Evolutionary conservation across 2,797 vertebrate species (phyloP).

Genomic region (Coregonus suidteri): DNA sequence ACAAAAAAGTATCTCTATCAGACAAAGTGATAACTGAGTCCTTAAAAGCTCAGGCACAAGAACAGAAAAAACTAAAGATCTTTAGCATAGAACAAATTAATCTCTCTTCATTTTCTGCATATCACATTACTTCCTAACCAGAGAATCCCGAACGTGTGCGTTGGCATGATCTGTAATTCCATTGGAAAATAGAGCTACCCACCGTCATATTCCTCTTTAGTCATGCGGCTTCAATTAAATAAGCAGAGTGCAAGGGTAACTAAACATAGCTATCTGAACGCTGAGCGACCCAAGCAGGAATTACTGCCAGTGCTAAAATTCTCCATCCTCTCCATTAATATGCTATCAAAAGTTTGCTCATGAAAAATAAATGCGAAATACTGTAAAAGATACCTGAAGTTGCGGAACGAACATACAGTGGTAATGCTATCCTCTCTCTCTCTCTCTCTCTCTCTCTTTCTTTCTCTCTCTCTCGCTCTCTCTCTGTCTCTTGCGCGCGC

Average conservation of each 20-base stretch:
- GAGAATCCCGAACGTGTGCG: constrained; percentile 37
- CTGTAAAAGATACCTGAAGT: constrained; percentile 28
- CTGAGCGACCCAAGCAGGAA: constrained; percentile 52
- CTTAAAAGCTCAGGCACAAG: constrained; percentile 4
- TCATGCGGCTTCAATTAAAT: constrained; percentile 60
- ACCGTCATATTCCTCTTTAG: constrained; percentile 33
- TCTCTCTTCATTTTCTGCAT: constrained; percentile 46
- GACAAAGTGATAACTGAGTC: constrained; percentile 22
- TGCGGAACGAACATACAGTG: constrained; percentile 19
- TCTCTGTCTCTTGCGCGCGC: too few relatives aligned
- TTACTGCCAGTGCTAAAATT: constrained; percentile 24
- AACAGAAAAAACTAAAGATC: constrained; percentile 23
- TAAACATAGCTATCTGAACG: constrained; percentile 61
- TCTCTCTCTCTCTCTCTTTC: too few relatives aligned
- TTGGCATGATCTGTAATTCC: constrained; percentile 49
- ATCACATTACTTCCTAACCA: constrained; percentile 43
- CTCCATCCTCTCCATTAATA: constrained; percentile 8
- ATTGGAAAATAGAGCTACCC: constrained; percentile 54
- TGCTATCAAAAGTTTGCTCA: neutral
- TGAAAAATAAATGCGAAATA: constrained; percentile 15
- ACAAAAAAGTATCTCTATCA: neutral
- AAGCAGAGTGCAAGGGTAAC: constrained; percentile 41
- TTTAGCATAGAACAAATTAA: constrained; percentile 37
- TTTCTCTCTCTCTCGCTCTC: too few relatives aligned
- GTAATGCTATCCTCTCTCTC: constrained; percentile 1